Evolutionary conservation across 1,140 invertebrate species (phyloP), one percentile per base, ranked within the genome.

Genomic region (Brachionus rotundiformis): DNA sequence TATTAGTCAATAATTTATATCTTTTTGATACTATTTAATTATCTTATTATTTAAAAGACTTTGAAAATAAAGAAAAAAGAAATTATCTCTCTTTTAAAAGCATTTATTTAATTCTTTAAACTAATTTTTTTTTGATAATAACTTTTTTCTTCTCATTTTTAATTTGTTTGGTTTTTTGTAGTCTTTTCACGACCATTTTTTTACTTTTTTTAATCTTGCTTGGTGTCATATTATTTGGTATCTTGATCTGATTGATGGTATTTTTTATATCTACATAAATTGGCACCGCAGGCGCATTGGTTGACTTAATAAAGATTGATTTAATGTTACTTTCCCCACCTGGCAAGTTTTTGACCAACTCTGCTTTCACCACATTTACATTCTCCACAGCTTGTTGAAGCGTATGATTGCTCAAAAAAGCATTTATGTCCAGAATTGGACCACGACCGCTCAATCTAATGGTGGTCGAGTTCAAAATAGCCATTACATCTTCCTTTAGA

Each of bases 211-310:
- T 79, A 33, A 79, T 31, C n/a, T 79, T 54, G n/a, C n/a, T 8
- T 3, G 76, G 44, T 54, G 76, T 79, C 76, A 79, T 79, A 41
- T 79, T 79, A 23, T 79, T 79, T 31, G 76, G 76, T 4, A 79
- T 8, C 19, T 79, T 63, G 7, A 79, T 63, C 10, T 54, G 31
- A 79, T 79, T 79, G 11, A 63, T 23, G 8, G 25, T 59, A 3
- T 10, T 29, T 11, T 79, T 79, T 10, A 31, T 10, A 25, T 79
- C 76, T 2, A 39, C 13, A 79, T 27, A 79, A 23, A 79, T 79
- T 23, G 76, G 76, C 7, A 79, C 27, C 8, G 76, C 76, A 6
- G 33, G 27, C 16, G 47, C 19, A 41, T 79, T 27, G 29, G 76
- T 79, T 11, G 76, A 79, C 27, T 79, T 79, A 10, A 79, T 39